Evolutionary conservation across 2,113 vertebrate species (phyloP), one percentile per base, ranked within the genome.

Genomic region (Artemisiospiza belli): DNA sequence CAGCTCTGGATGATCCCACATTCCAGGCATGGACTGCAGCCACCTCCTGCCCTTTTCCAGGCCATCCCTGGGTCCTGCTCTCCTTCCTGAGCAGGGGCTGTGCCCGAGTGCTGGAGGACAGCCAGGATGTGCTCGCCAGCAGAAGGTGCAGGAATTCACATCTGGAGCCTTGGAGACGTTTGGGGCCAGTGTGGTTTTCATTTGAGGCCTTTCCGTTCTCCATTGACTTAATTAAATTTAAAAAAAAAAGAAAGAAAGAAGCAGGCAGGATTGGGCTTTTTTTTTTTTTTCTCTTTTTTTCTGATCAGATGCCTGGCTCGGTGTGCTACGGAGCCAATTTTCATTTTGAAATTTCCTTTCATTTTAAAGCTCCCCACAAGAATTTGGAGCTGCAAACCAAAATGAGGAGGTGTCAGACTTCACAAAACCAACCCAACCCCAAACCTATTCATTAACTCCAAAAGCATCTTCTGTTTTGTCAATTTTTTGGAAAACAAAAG

Each of bases 91-190:
- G 51, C 59, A 4, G 31, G 35, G 24, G 1, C 3, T 23, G 59
- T 63, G 73, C 41, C 85, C 0, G 4, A 13, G 37, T 5, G 8
- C 21, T 17, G 31, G 2, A 13, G 79, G 28, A 51, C 59, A 44
- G 69, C 22, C 68, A 57, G 55, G 49, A 33, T 7, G 0, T 25
- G 63, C 70, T 85, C 12, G 1, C 46, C 63, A 15, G 55, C 5
- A 14, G 69, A 78, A 95, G 95, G 96, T 94, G 81, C 23, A 78
- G 54, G 87, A 94, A 94, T 51, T 92, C 74, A 72, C 93, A 87
- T 84, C 87, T 89, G 95, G 90, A 92, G 59, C 73, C 68, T 55
- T 19, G 2, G 54, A 72, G 74, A 43, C 0, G 0, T 69, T 94
- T 39, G 64, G 57, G 85, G 74, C 61, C 44, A 33, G 62, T 19